These are phyloP conservation scores for Seriola aureovittata DNA, from an alignment of 2,113 vertebrate species.

Conservation along the genomic window DNA sequence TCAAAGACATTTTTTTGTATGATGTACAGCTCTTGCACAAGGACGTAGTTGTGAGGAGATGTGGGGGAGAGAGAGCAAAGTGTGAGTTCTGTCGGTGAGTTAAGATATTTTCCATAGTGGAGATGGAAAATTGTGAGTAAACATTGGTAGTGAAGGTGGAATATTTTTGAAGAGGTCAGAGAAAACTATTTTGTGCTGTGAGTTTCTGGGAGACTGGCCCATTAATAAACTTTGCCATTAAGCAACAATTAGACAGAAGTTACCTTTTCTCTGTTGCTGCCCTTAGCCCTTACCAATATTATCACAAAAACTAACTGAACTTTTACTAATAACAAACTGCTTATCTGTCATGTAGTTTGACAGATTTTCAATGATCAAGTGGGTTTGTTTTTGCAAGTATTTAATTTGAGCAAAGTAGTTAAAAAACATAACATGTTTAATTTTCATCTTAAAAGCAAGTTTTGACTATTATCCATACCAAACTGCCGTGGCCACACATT, in stretches of 20 bases:
- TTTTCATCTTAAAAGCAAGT: no score
- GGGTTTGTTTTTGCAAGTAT: not conserved
- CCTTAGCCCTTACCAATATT: not conserved
- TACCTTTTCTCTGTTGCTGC: not conserved
- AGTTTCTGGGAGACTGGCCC: not conserved
- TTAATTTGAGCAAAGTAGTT: not conserved
- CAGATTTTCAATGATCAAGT: not conserved
- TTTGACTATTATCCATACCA: no score
- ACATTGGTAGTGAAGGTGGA: not conserved
- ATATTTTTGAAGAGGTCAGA: constrained; percentile 21
- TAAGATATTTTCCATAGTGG: constrained; percentile 12
- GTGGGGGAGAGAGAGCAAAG: not conserved
- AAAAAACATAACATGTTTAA: no score
- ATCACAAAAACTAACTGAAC: not conserved
- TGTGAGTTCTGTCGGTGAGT: not conserved
- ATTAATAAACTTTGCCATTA: constrained; percentile 6
- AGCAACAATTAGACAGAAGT: not conserved
- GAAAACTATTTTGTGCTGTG: constrained; percentile 1
- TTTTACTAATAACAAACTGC: not conserved
- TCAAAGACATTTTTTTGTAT: constrained; percentile 30
- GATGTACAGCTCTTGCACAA: constrained; percentile 25
- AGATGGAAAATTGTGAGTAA: constrained; percentile 19
- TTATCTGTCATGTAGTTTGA: not conserved
- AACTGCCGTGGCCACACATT: no score
- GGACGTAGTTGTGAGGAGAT: constrained; percentile 16